phyloP scores from a whole-genome alignment of 2,888 invertebrate species.

The Pantelozetes paolii region DNA sequence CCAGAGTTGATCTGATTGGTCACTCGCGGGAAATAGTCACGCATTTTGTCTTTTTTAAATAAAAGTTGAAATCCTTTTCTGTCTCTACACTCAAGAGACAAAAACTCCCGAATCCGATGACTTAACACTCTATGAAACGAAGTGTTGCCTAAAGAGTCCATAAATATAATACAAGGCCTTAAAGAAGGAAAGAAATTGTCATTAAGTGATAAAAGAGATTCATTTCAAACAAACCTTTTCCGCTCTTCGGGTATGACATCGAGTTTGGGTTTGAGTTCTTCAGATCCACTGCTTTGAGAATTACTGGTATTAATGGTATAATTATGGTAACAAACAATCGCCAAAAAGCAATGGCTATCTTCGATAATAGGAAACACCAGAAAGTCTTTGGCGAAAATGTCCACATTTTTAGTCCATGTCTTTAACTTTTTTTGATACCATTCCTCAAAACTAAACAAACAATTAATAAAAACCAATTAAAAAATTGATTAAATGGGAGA shows the following conservation, averaged over 20 bases:
- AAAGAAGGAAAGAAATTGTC: not conserved
- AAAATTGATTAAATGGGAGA: not conserved
- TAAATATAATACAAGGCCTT: slow-evolving; percentile 39
- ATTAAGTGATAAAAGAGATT: not conserved
- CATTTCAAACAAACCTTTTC: too few relatives aligned
- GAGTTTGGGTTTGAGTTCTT: not conserved
- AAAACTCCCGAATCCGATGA: slow-evolving; percentile 29
- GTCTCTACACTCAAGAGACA: slow-evolving; percentile 59
- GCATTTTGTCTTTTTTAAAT: slow-evolving; percentile 70
- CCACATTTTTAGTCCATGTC: slow-evolving; percentile 94
- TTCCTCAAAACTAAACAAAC: slow-evolving; percentile 56
- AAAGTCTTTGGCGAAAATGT: slow-evolving; percentile 93
- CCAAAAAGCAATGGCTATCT: slow-evolving; percentile 93
- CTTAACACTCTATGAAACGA: not conserved
- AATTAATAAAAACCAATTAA: too few relatives aligned
- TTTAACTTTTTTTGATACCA: slow-evolving; percentile 84
- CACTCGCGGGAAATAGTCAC: slow-evolving; percentile 79
- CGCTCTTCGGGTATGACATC: not conserved
- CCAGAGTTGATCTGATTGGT: slow-evolving; percentile 97
- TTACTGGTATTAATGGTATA: too few relatives aligned
- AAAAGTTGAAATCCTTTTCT: slow-evolving; percentile 53
- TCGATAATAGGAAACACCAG: slow-evolving; percentile 96
- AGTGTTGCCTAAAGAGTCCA: slow-evolving; percentile 36
- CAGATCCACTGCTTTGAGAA: too few relatives aligned
- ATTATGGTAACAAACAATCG: slow-evolving; percentile 92